These are phyloP conservation scores for Oceanites oceanicus DNA, from an alignment of 2,113 vertebrate species.

Conservation along the genomic window DNA sequence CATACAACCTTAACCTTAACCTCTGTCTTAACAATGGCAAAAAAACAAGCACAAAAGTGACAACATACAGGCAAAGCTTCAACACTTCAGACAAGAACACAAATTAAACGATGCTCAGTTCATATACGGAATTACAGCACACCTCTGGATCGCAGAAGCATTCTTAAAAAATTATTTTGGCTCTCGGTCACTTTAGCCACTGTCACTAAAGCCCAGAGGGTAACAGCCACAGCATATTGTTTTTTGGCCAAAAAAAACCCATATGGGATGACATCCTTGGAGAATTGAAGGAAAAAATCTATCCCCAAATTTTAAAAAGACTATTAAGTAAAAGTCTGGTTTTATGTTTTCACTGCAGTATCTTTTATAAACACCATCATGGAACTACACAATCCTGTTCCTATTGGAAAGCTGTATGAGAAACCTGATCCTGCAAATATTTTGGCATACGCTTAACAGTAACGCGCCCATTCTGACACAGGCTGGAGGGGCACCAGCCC, in stretches of 20 bases:
- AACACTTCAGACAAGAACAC: not conserved
- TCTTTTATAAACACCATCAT: not conserved
- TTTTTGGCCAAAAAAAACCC: not conserved
- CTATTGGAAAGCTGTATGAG: not conserved
- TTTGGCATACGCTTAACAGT: not conserved
- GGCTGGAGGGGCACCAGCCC: not conserved
- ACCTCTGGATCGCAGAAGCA: not conserved
- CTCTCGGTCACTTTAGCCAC: not conserved
- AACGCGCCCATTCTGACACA: not conserved
- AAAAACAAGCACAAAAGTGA: conserved; percentile 16
- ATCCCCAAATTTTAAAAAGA: not conserved
- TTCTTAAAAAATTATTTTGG: not conserved
- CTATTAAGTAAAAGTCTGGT: not conserved
- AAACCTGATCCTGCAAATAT: not conserved
- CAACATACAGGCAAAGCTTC: not conserved
- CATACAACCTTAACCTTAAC: not conserved
- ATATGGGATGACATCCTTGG: not conserved
- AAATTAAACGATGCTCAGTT: not conserved
- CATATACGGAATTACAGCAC: not conserved
- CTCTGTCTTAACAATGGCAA: conserved; percentile 26
- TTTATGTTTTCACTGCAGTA: not conserved
- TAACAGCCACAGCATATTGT: not conserved
- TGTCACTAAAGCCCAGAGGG: not conserved
- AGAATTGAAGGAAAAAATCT: not conserved
- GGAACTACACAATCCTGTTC: not conserved